These are phyloP conservation scores for Ormia ochracea DNA, from an alignment of 2,888 invertebrate species.

Conservation along the genomic window DNA sequence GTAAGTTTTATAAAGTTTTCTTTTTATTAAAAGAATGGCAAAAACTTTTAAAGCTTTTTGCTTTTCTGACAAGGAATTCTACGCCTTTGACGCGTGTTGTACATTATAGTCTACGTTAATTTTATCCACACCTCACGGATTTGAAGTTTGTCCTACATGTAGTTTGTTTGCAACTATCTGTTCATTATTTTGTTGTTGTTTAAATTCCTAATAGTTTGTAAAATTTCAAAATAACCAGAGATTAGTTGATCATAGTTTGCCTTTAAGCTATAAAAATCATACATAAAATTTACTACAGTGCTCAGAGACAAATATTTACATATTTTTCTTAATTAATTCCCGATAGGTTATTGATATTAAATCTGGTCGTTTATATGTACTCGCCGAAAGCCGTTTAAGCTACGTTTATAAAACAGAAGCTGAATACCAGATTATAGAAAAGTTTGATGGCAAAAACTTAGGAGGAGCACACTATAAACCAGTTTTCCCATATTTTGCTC, in stretches of 20 bases:
- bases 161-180: not conserved
- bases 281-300: too few relatives aligned
- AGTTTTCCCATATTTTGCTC: conserved; percentile 90
- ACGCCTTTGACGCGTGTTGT: not conserved
- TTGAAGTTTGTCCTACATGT: not conserved
- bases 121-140: not conserved
- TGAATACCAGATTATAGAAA: conserved; percentile 87
- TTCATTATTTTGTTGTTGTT: not conserved
- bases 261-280: too few relatives aligned
- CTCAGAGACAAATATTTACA: too few relatives aligned
- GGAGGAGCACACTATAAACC: conserved; percentile 91
- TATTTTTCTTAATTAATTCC: not conserved
- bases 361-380: conserved; percentile 84
- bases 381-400: conserved; percentile 89
- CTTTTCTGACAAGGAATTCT: too few relatives aligned
- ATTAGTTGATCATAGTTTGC: not conserved
- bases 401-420: conserved; percentile 87
- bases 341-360: conserved; percentile 81
- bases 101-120: not conserved
- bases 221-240: not conserved
- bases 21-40: too few relatives aligned
- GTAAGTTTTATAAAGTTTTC: too few relatives aligned
- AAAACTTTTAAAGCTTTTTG: too few relatives aligned
- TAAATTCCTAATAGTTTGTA: not conserved
- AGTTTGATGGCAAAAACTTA: conserved; percentile 87